Percentiles rank a stretch among this genome's conserved stretches.
Conservation (phyloP, 2,113 vertebrate genomes). For the Phrynosoma blainvillii region DNA sequence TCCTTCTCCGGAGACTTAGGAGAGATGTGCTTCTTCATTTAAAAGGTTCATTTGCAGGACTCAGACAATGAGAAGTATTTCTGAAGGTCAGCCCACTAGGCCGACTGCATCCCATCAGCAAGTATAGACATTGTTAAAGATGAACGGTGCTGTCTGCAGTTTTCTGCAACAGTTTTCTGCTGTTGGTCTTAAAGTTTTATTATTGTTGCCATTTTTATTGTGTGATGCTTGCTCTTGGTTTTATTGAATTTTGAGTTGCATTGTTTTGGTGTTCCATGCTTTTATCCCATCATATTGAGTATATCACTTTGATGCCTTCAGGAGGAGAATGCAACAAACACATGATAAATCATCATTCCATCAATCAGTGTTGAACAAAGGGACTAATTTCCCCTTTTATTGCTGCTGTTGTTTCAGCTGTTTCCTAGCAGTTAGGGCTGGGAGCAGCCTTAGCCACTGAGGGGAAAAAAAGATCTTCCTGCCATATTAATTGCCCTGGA, state of each 20-base stretch:
- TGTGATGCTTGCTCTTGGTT: background rate
- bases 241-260: background rate
- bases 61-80: background rate
- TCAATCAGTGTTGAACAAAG: background rate
- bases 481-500: background rate
- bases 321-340: background rate
- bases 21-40: too few species aligned
- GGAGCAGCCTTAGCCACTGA: background rate
- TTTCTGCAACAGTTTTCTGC: background rate
- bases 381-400: background rate
- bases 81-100: background rate
- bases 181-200: background rate
- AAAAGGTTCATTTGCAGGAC: background rate
- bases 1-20: background rate
- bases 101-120: background rate
- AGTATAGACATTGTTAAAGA: background rate
- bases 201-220: background rate
- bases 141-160: background rate
- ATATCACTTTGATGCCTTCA: background rate
- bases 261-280: background rate
- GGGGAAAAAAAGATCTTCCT: background rate
- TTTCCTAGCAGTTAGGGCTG: background rate
- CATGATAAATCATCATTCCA: background rate
- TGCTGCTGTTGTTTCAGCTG: background rate
- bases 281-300: background rate